Base-by-base conservation (phyloP, 2,797 vertebrate species). In the Neosalanx taihuensis region DNA sequence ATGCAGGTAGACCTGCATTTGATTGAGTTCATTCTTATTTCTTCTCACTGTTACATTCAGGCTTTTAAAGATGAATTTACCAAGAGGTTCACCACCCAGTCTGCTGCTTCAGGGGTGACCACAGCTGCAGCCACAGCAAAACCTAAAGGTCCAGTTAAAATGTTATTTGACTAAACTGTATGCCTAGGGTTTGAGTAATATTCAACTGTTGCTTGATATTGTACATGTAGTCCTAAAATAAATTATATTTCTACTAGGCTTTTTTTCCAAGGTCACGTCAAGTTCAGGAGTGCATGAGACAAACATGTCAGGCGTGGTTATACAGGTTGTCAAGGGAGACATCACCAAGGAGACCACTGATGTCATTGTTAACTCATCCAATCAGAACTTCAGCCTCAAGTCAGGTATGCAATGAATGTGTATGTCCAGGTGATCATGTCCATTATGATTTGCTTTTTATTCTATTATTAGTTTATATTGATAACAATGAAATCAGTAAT, bases 261-360 rank as follows among this genome's bases (percentile, higher is more conserved):
- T 72, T 17, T 90, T 92, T 78, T 86, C 88, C 41, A 91, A 87
- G 63, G 73, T 93, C 6, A 80, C 70, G 29, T 87, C 73, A 0
- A 76, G 13, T 23, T 71, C 81, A 65, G 93, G 85, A 65, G 73
- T 87, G 69, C 64, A 91, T 74, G 91, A 95, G 84, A 94, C 94
- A 73, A 92, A 78, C 74, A 86, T 99, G 78, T 94, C 94, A 81
- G 79, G 81, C 1, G 83, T 96, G 78, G 80, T 62, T 0, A 58
- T 97, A 26, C 92, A 96, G 81, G 83, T 92, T 74, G 68, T 87
- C 49, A 84, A 71, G 0, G 96, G 95, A 81, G 94, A 98, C 75
- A 97, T 99, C 82, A 94, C 93, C 13, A 89, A 91, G 76, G 93
- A 97, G 83, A 86, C 87, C 18, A 92, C 89, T 26, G 96, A 98